Conservation (phyloP, 2,113 vertebrate genomes). For the Peromyscus polionotus region DNA sequence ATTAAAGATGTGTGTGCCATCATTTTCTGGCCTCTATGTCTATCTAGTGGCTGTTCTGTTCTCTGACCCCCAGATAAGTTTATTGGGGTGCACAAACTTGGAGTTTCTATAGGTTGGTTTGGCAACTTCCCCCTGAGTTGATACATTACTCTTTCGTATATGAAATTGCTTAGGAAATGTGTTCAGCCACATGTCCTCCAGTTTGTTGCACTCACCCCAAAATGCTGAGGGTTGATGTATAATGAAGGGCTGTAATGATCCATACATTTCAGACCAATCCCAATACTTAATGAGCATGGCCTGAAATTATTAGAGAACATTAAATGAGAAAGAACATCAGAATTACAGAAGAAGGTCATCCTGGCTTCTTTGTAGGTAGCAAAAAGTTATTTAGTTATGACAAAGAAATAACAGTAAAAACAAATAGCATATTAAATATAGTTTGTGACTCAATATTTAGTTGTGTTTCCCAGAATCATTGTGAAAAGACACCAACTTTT, state of each 20-base stretch:
- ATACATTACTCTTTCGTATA: slow-evolving; percentile 41
- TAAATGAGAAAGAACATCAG: not conserved
- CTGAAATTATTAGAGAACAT: not conserved
- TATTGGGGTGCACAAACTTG: not conserved
- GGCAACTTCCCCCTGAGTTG: not conserved
- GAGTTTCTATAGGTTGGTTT: not conserved
- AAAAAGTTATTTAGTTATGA: not conserved
- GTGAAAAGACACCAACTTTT: not conserved
- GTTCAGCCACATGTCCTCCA: not conserved
- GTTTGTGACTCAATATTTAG: not conserved
- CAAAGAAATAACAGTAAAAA: slow-evolving; percentile 14
- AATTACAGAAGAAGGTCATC: not conserved
- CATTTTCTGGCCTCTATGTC: no score
- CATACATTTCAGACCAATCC: slow-evolving; percentile 28
- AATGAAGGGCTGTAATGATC: slow-evolving; percentile 39
- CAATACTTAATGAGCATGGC: not conserved
- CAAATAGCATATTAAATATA: not conserved
- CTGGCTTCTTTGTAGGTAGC: not conserved
- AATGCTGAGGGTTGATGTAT: not conserved
- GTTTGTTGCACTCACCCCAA: not conserved
- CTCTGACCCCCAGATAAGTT: no score
- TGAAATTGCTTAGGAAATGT: slow-evolving; percentile 17
- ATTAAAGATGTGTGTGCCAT: no score
- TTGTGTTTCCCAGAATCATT: not conserved
- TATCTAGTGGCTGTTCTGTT: no score